These are phyloP conservation scores for Balaeniceps rex DNA, from an alignment of 2,113 vertebrate species.

Conservation along the genomic window DNA sequence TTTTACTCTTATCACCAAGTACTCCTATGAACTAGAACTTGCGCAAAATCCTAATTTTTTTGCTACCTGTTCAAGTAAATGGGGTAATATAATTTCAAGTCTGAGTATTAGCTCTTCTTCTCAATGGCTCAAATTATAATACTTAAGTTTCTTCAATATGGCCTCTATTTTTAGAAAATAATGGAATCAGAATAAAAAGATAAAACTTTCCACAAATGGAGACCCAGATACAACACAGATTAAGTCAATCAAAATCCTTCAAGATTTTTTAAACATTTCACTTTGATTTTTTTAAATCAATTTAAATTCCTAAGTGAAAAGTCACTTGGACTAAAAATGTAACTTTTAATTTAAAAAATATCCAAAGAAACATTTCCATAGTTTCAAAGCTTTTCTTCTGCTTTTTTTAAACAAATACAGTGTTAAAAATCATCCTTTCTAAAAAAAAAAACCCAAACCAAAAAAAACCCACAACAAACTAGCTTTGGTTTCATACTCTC, in stretches of 20 bases:
- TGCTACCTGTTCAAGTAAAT: background rate
- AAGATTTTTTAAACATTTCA: conserved; percentile 30
- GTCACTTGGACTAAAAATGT: conserved; percentile 25
- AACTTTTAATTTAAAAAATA: background rate
- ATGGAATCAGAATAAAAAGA: conserved; percentile 49
- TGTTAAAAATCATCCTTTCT: background rate
- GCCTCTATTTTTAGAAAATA: conserved; percentile 55
- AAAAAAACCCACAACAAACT: background rate
- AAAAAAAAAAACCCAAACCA: background rate
- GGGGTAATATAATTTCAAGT: conserved; percentile 4
- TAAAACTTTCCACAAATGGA: conserved; percentile 52
- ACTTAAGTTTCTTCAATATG: conserved; percentile 37
- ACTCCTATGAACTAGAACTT: background rate
- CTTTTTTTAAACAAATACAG: background rate
- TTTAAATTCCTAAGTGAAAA: conserved; percentile 33
- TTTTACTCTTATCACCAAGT: background rate
- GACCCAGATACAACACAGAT: conserved; percentile 52
- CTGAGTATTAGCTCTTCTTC: background rate
- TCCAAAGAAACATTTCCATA: background rate
- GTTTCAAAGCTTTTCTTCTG: background rate
- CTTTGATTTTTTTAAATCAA: conserved; percentile 1
- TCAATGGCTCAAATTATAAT: conserved; percentile 28
- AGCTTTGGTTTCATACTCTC: background rate
- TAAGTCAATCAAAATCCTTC: conserved; percentile 59
- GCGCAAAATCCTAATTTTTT: background rate